Evolutionary conservation across 2,888 invertebrate genomes (phyloP), one percentile per base, ranked within the genome.

Genomic region (Heteromurus nitidus): DNA sequence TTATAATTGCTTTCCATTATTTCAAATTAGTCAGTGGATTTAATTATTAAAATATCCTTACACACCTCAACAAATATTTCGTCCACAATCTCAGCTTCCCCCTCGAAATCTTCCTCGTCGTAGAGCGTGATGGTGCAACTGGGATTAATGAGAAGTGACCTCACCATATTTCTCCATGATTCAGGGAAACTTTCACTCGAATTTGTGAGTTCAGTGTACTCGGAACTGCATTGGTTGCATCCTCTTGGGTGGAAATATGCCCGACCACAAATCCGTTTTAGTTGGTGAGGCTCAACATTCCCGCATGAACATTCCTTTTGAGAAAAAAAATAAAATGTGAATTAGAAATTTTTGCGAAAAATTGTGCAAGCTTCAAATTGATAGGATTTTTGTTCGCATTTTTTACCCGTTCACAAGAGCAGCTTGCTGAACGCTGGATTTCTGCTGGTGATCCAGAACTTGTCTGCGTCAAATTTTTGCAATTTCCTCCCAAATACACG

Each of bases 91-190:
- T 11, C 16, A 1, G 44, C 26, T 1, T 79, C 44, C 3, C 55
- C 70, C 13, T 80, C 72, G 22, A 28, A 65, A 47, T 72, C 67
- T 36, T 58, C 72, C 18, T 72, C 80, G 0, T 72, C 72, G 22
- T 72, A 80, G 7, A 72, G 2, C 9, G 64, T 80, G 0, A 80
- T 36, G 0, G 36, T 30, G 26, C 73, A 80, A 0, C 80, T 73
- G 18, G 53, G 28, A 13, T 22, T 64, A 3, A 79, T 28, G 5
- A 64, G n/a, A 28, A 79, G 28, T 11, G 73, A 65, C 13, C 20
- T 24, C 7, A 72, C 47, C 24, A 55, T 72, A 16, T 65, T 28
- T 20, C 28, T 24, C 13, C 47, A 80, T 3, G 50, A 11, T 11
- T 31, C 76, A 2, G 62, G 2, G 50, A 67, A 28, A n/a, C n/a